These are phyloP conservation scores for Danio albolineatus DNA, from an alignment of 2,797 vertebrate genomes.

Conservation along the genomic window DNA sequence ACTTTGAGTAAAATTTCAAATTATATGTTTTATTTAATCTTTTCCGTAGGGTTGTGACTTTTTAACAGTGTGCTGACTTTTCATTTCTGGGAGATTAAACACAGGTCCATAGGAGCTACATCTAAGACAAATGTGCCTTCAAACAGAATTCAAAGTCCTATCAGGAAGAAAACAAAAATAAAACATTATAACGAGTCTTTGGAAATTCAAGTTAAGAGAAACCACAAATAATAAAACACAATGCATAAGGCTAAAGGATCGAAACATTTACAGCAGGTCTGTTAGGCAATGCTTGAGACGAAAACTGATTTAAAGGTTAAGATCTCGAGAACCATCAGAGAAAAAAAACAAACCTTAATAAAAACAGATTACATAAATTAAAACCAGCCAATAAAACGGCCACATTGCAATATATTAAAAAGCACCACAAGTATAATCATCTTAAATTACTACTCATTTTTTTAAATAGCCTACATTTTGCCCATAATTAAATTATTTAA, in stretches of 20 bases:
- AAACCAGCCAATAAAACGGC: conserved; percentile 1
- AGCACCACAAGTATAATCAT: conserved; percentile 38
- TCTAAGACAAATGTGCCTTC: conserved; percentile 18
- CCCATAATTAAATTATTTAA: conserved; percentile 32
- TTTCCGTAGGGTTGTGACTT: conserved; percentile 43
- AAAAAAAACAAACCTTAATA: conserved; percentile 10
- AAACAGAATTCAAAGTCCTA: conserved; percentile 1
- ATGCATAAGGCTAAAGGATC: background rate
- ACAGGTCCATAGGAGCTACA: conserved; percentile 22
- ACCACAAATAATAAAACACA: conserved; percentile 6
- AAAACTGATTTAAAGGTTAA: background rate
- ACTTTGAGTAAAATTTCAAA: conserved; percentile 13
- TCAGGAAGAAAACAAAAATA: background rate
- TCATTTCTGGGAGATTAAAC: conserved; percentile 28
- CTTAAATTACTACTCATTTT: background rate
- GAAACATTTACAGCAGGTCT: conserved; percentile 30
- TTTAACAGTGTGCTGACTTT: conserved; percentile 54
- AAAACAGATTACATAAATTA: conserved; percentile 16
- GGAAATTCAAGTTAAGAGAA: conserved; percentile 31
- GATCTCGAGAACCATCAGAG: background rate
- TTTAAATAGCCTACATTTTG: conserved; percentile 45
- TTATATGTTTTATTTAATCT: conserved; percentile 43
- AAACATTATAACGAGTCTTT: conserved; percentile 3
- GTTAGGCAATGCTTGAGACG: conserved; percentile 1
- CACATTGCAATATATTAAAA: conserved; percentile 15